Base-by-base conservation (phyloP, 2,113 vertebrate genomes). In the Mohoua ochrocephala region DNA sequence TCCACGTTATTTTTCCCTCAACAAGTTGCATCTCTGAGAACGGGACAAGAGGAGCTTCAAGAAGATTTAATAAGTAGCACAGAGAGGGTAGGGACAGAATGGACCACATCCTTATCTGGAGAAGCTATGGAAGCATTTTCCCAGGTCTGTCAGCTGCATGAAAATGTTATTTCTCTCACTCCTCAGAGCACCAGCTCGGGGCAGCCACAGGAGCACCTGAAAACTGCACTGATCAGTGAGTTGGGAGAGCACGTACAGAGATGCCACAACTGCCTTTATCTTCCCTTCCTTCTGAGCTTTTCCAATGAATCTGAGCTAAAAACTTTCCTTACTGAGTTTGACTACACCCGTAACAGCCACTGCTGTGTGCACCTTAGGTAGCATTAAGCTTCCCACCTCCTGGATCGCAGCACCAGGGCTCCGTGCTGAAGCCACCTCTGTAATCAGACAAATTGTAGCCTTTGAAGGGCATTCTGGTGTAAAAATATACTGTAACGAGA, bases 291-390 rank as follows among this genome's bases (percentile, higher is more conserved):
- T 1, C 2, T 22, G 39, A 76, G 41, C 2, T 27, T 75, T 20
- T 44, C 26, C 49, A 27, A 8, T 7, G 13, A 42, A 22, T 41
- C 0, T 30, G 47, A 50, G 52, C 22, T 79, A 15, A 85, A 35
- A 52, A 3, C 6, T 5, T 35, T 16, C 27, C 11, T 22, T 9
- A 4, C 2, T n/a, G 61, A n/a, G 45, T 54, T 20, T 37, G 23
- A 15, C 44, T 76, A 3, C 7, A 11, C 23, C 31, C 3, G 9
- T 19, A 26, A 8, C 14, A 79, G 52, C 14, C 17, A 26, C 35
- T n/a, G 44, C 60, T 33, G 0, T 33, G 0, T 6, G 33, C 35
- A 56, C 33, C 23, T 47, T 2, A 13, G 31, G 8, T 0, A 4
- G 26, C 49, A 8, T 27, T 19, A 39, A 44, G 19, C 21, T 83